Percentiles rank a stretch among this genome's conserved stretches.
Conservation (phyloP, 2,888 invertebrate genomes). For the Apamea epomidion region DNA sequence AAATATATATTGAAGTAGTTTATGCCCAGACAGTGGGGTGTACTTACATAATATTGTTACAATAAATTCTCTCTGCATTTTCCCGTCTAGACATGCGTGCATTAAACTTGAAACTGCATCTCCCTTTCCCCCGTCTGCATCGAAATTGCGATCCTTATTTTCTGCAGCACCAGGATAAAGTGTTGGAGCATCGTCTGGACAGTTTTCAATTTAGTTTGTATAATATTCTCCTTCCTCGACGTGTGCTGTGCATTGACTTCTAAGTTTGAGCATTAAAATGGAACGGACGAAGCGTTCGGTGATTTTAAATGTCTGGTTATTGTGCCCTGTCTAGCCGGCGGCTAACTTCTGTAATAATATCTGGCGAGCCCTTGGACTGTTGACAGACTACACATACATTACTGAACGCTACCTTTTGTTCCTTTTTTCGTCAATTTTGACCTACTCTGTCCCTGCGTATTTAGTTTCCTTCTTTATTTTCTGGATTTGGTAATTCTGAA, state of each 20-base stretch:
- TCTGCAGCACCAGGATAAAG: conserved; percentile 49
- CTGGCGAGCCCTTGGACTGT: conserved; percentile 59
- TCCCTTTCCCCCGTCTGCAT: conserved; percentile 62
- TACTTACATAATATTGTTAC: conserved; percentile 62
- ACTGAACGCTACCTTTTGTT: conserved; percentile 60
- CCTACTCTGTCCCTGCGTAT: conserved; percentile 41
- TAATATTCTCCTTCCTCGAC: conserved; percentile 53
- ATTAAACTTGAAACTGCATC: conserved; percentile 67
- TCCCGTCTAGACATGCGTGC: conserved; percentile 80
- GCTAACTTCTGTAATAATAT: conserved; percentile 67
- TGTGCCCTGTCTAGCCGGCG: conserved; percentile 67
- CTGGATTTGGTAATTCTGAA: conserved; percentile 31
- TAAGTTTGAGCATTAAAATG: conserved; percentile 66
- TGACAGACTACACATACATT: conserved; percentile 55
- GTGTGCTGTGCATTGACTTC: conserved; percentile 57
- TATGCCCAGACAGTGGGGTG: conserved; percentile 41
- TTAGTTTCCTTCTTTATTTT: conserved; percentile 39
- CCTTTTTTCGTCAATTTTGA: conserved; percentile 57
- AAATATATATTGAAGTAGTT: conserved; percentile 44
- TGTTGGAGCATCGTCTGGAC: conserved; percentile 66
- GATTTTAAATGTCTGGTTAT: conserved; percentile 66
- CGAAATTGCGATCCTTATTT: conserved; percentile 62
- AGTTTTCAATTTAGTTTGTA: conserved; percentile 67
- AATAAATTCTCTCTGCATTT: conserved; percentile 56
- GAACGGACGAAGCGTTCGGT: conserved; percentile 48